Evolutionary conservation across 2,888 invertebrate species (phyloP), one percentile per base, ranked within the genome.

Genomic region (Aromia moschata): DNA sequence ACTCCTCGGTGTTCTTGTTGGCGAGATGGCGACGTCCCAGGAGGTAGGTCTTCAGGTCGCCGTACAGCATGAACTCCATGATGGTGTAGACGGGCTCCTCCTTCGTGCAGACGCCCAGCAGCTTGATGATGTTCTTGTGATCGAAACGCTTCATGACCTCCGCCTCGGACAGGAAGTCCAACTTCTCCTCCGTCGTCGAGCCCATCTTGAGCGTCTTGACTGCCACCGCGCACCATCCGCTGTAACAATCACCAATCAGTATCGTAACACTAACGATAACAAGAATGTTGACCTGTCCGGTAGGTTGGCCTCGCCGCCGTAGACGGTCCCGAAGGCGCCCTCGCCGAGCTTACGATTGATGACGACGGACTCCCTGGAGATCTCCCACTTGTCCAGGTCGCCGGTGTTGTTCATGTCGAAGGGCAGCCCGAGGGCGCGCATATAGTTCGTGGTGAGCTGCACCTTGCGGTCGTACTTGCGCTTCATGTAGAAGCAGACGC

Each of bases 1-100:
- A 85, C 53, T 89, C 89, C 65, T 89, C 89, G 18, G 82, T 81
- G 15, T 60, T 66, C 36, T 84, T 83, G 63, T 86, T 87, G 0
- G 93, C 92, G 73, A 95, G 83, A 80, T 93, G 91, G 37, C 96
- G 86, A 64, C 96, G 86, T 10, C 93, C 93, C 65, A 96, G 80
- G 56, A 96, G 83, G 80, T 90, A 96, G 5, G 91, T 94, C 81
- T 95, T 96, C 66, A 96, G 82, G 78, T 96, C 96, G 15, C 95
- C 96, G 77, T 95, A 94, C 31, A 96, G 82, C 92, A 95, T 93
- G 75, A 94, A 94, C 79, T 96, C 96, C 95, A 96, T 96, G 10
- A 96, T 88, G 0, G 93, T 93, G 75, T 93, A 92, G 40, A 95
- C 91, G 0, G 96, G 95, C 73, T 94, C 94, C 40, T 87, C 88